Evolutionary conservation across 1,140 invertebrate species (phyloP).

Genomic region (Drosophila guanche): DNA sequence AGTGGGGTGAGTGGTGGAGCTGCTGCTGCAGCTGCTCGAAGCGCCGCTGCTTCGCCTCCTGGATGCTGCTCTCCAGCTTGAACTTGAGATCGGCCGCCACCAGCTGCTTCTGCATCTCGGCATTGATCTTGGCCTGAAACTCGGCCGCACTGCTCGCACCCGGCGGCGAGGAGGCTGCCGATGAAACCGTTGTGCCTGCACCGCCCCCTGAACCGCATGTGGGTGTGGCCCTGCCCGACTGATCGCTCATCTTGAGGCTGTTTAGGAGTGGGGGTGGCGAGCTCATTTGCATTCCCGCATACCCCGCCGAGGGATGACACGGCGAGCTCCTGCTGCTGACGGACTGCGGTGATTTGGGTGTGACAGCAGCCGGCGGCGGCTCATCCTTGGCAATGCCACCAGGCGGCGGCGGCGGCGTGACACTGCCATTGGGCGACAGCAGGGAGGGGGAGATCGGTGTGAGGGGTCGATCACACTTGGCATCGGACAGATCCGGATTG

Average conservation of each 20-base stretch:
- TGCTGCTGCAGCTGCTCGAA: conserved; percentile 83
- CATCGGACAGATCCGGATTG: conserved; percentile 97
- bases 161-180: conserved; percentile 67
- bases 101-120: conserved; percentile 82
- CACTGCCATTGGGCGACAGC: conserved; percentile 70
- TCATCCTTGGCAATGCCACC: conserved; percentile 62
- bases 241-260: conserved; percentile 62
- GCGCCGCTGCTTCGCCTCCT: conserved; percentile 69
- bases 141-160: conserved; percentile 48
- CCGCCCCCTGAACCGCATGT: conserved; percentile 37
- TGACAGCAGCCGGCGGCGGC: conserved; percentile 36
- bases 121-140: conserved; percentile 82
- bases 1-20: conserved; percentile 80
- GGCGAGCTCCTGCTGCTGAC: conserved; percentile 58
- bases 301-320: conserved; percentile 22
- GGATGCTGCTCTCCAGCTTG: conserved; percentile 73
- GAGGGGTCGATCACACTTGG: conserved; percentile 89
- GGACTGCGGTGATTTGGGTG: conserved; percentile 60
- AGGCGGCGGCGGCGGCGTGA: conserved; percentile 42
- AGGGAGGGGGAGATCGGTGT: conserved; percentile 84
- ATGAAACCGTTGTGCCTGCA: conserved; percentile 50
- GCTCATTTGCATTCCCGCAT: conserved; percentile 64
- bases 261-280: conserved; percentile 74
- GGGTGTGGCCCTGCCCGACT: conserved; percentile 45
- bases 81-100: conserved; percentile 79